These are phyloP conservation scores for Grantiella picta DNA, from an alignment of 2,113 vertebrate genomes.

Conservation along the genomic window DNA sequence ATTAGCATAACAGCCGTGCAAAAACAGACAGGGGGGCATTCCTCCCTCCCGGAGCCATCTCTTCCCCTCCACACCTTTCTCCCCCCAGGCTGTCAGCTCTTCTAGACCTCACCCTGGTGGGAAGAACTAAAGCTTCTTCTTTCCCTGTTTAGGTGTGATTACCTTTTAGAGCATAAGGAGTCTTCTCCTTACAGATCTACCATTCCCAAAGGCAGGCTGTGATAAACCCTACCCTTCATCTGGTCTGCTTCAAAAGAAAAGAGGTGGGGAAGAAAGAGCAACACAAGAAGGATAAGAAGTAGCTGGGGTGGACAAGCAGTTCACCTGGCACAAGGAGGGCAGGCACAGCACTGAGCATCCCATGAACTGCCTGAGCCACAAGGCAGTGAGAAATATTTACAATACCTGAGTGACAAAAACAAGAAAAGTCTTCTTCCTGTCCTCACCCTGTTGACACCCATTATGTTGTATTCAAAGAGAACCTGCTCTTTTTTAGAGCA, in stretches of 20 bases:
- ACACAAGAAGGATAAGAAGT: neutral
- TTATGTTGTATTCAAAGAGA: neutral
- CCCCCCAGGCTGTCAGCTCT: neutral
- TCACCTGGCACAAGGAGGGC: neutral
- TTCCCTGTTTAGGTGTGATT: neutral
- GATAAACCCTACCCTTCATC: neutral
- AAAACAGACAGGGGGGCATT: neutral
- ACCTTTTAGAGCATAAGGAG: neutral
- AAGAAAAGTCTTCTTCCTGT: neutral
- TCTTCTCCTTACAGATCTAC: neutral
- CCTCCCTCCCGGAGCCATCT: neutral
- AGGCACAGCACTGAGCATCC: neutral
- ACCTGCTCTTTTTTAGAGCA: neutral
- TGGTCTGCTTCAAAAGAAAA: neutral
- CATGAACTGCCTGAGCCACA: neutral
- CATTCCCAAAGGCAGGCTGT: neutral
- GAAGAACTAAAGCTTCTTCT: neutral
- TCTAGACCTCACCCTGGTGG: neutral
- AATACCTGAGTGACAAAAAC: neutral
- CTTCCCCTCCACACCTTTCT: neutral
- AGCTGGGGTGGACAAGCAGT: neutral
- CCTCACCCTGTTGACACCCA: neutral
- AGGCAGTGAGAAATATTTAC: neutral
- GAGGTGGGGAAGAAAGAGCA: neutral
- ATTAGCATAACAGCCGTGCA: neutral